Percentiles rank a stretch among this genome's conserved stretches.
phyloP scores from a whole-genome alignment of 2,888 invertebrate genomes.

The Mesochorus sp. region DNA sequence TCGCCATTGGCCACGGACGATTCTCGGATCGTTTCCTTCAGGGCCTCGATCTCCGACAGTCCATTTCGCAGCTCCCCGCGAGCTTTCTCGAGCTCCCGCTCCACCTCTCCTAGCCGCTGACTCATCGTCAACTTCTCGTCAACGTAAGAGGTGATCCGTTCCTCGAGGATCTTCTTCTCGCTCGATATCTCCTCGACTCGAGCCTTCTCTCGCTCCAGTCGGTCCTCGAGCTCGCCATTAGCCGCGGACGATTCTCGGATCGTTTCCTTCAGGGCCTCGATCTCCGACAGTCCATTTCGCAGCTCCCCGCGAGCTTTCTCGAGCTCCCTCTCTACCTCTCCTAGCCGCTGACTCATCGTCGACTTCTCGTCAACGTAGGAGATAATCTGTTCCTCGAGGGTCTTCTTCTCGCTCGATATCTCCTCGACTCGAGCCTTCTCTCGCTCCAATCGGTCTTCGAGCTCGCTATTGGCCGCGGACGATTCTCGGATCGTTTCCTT shows the following conservation, averaged over 20 bases:
- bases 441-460: background rate
- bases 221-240: conserved; percentile 6
- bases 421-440: background rate
- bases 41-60: background rate
- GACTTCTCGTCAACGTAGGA: background rate
- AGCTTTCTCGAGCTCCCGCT: conserved; percentile 13
- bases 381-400: conserved; percentile 26
- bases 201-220: conserved; percentile 1
- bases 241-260: background rate
- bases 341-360: conserved; percentile 23
- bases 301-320: background rate
- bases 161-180: conserved; percentile 1
- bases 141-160: conserved; percentile 1
- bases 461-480: background rate
- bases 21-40: background rate
- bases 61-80: background rate
- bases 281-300: background rate
- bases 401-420: conserved; percentile 9
- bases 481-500: background rate
- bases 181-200: background rate
- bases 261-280: background rate
- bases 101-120: background rate
- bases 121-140: conserved; percentile 11
- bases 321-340: conserved; percentile 7
- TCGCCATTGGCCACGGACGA: background rate